Base-by-base conservation (phyloP, 2,888 invertebrate species). In the Archips crataeganus region DNA sequence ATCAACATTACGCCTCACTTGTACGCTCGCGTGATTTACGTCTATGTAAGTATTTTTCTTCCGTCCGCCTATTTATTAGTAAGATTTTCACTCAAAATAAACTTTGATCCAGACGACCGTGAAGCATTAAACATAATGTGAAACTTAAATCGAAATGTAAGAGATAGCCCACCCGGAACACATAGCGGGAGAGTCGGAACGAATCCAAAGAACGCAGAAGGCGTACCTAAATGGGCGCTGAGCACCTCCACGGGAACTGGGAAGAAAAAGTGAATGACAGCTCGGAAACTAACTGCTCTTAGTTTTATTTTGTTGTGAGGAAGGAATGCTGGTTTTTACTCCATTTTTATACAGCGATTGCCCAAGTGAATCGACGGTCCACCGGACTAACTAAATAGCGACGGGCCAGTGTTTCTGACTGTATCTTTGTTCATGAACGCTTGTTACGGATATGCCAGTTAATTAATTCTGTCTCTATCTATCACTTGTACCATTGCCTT, bases 151-250 rank as follows among this genome's bases (percentile, higher is more conserved):
- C 60, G 60, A 54, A 74, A 54, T 59, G 71, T 63, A 47, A 63
- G 57, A 36, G 42, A 23, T 45, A 45, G 64, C 54, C 74, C 74
- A 47, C 74, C 74, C 74, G 70, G 74, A 74, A 70, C 51, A 61
- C 4, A n/a, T n/a, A 57, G 71, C 63, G 49, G 60, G 64, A 64
- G 49, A 63, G 59, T 54, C 45, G 70, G 70, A 74, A 74, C 74
- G 74, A 74, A 74, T 74, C 65, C 13, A 23, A 36, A 47, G 34
- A 45, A 51, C 60, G 73, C 70, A 60, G 74, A 65, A 54, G 54
- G 69, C 70, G 70, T 74, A 51, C 51, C 74, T 64, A 74, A 74
- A 74, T 70, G 60, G 15, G 1, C 39, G 15, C 60, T 13, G 60
- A 60, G 36, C 65, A 51, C 49, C 65, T 65, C 60, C 70, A 73